phyloP scores from a whole-genome alignment of 2,113 vertebrate genomes.

The Silurus meridionalis region DNA sequence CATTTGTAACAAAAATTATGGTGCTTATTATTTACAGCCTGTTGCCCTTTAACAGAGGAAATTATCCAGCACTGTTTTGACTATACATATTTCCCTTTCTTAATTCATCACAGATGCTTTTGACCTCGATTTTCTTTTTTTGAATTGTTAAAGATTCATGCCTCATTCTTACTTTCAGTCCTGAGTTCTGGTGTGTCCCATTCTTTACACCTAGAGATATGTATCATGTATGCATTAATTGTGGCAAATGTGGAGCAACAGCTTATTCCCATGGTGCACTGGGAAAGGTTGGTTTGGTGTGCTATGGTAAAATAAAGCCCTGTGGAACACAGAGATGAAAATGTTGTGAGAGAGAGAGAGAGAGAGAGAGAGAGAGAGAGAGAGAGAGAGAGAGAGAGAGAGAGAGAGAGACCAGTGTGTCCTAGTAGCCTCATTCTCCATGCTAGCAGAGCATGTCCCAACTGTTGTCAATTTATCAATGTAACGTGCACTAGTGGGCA shows the following conservation, averaged over 20 bases:
- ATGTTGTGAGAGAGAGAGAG: background rate
- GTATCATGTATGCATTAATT: slow-evolving; percentile 64
- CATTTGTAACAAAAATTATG: slow-evolving; percentile 48
- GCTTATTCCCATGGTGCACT: slow-evolving; percentile 74
- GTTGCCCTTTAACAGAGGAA: slow-evolving; percentile 53
- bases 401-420: slow-evolving; percentile 65
- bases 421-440: slow-evolving; percentile 94
- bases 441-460: slow-evolving; percentile 95
- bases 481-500: slow-evolving; percentile 99
- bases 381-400: slow-evolving; percentile 61
- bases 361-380: slow-evolving; percentile 65
- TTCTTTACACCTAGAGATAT: background rate
- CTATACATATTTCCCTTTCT: slow-evolving; percentile 43
- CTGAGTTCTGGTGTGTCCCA: background rate
- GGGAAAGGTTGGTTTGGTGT: slow-evolving; percentile 78
- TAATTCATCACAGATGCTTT: slow-evolving; percentile 51
- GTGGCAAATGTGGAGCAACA: slow-evolving; percentile 64
- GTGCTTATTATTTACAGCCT: slow-evolving; percentile 47
- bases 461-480: slow-evolving; percentile 99
- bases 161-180: background rate
- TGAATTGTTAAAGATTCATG: background rate
- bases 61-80: slow-evolving; percentile 50
- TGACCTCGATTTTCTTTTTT: background rate
- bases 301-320: slow-evolving; percentile 62
- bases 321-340: slow-evolving; percentile 15